phyloP scores from a whole-genome alignment of 2,797 vertebrate species.

The Rachycentron canadum region DNA sequence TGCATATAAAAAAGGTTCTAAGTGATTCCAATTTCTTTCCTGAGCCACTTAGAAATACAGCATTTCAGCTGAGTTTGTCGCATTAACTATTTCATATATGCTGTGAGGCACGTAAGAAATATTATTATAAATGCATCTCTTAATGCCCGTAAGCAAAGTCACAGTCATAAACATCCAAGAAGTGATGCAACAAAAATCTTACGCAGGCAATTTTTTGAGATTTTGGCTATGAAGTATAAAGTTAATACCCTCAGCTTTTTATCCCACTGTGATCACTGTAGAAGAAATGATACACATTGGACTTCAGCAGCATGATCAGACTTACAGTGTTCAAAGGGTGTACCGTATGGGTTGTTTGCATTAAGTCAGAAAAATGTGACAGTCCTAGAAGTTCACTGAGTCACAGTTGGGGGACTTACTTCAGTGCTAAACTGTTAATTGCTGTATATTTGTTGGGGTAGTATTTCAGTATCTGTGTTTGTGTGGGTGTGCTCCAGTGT shows the following conservation, averaged over 20 bases:
- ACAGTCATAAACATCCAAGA: constrained; percentile 55
- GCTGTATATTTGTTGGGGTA: background rate
- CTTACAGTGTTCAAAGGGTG: background rate
- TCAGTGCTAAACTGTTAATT: background rate
- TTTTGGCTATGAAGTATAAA: constrained; percentile 28
- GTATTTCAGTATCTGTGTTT: background rate
- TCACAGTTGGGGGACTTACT: background rate
- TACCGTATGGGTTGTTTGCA: background rate
- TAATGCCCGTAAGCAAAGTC: constrained; percentile 50
- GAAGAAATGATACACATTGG: constrained; percentile 36
- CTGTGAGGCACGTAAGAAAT: constrained; percentile 19
- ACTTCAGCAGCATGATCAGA: constrained; percentile 23
- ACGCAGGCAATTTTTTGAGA: constrained; percentile 49
- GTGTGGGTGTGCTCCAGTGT: background rate
- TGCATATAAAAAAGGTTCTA: background rate
- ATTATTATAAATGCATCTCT: constrained; percentile 39
- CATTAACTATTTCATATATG: background rate
- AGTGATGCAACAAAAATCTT: constrained; percentile 43
- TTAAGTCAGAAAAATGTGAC: background rate
- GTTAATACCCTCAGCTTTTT: constrained; percentile 22
- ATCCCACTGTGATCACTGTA: constrained; percentile 10
- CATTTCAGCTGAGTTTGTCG: constrained; percentile 24
- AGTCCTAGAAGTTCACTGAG: background rate
- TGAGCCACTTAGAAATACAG: background rate
- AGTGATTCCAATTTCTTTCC: background rate